Evolutionary conservation across 2,113 vertebrate genomes (phyloP).

Genomic region (Psittacula cyanocephala): DNA sequence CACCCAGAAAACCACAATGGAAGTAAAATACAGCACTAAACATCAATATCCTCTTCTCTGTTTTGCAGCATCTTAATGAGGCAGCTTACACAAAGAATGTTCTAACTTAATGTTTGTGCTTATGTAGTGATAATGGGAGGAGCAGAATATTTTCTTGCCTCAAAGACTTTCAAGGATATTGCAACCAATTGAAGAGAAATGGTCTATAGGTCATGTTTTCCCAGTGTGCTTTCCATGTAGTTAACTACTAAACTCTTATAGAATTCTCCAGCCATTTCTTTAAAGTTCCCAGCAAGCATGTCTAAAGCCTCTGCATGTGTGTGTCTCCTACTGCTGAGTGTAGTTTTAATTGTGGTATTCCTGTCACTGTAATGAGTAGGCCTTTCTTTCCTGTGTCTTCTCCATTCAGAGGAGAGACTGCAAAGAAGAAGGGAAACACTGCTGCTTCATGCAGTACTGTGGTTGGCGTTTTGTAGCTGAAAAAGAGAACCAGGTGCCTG

Average conservation of each 20-base stretch:
- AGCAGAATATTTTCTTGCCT: background rate
- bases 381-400: background rate
- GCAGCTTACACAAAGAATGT: accelerated
- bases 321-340: accelerated
- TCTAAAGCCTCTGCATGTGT: accelerated
- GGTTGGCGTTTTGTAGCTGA: background rate
- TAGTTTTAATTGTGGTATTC: accelerated
- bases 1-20: background rate
- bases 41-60: background rate
- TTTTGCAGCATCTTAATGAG: accelerated
- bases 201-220: accelerated
- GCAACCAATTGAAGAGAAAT: background rate
- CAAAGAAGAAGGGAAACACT: background rate
- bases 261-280: background rate
- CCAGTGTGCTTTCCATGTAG: accelerated
- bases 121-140: accelerated
- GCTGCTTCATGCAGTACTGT: accelerated
- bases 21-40: accelerated
- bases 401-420: accelerated
- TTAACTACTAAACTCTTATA: background rate
- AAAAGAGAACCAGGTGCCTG: background rate
- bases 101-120: accelerated
- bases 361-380: accelerated
- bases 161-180: accelerated
- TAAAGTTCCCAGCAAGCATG: accelerated